A percentile compares a stretch with the other conserved stretches of the same genome.
Conservation (phyloP, 1,140 invertebrate species). For the Cydia strobilella region DNA sequence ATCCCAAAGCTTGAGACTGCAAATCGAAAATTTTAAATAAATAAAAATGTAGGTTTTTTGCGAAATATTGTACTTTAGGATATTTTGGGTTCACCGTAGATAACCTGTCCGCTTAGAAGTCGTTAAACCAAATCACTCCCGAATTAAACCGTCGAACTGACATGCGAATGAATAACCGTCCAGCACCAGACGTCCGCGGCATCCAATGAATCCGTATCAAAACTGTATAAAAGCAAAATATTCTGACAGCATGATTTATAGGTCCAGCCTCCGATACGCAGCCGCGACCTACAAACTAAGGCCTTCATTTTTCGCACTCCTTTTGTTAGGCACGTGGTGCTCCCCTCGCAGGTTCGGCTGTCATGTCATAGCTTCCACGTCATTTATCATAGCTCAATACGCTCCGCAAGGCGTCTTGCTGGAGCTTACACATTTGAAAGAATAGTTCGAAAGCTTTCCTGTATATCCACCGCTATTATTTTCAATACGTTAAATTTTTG, state of each 20-base stretch:
- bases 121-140: not conserved
- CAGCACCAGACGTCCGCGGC: slow-evolving; percentile 2
- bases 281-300: slow-evolving; percentile 77
- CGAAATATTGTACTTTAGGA: too few species aligned
- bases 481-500: not conserved
- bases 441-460: slow-evolving; percentile 33
- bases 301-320: slow-evolving; percentile 76
- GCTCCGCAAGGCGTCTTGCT: slow-evolving; percentile 64
- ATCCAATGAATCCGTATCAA: slow-evolving; percentile 36
- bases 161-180: slow-evolving; percentile 26
- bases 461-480: not conserved
- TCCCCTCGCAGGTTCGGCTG: slow-evolving; percentile 68
- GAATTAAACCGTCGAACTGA: not conserved
- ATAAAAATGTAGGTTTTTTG: too few species aligned
- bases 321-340: slow-evolving; percentile 75
- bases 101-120: not conserved
- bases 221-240: slow-evolving; percentile 64
- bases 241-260: slow-evolving; percentile 75
- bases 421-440: slow-evolving; percentile 58
- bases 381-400: slow-evolving; percentile 78
- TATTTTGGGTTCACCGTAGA: too few species aligned
- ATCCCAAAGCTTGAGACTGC: too few species aligned
- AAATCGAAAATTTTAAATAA: too few species aligned
- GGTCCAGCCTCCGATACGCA: slow-evolving; percentile 68
- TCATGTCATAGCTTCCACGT: slow-evolving; percentile 66